Conservation (phyloP, 2,797 vertebrate species). For the Sternotherus odoratus region DNA sequence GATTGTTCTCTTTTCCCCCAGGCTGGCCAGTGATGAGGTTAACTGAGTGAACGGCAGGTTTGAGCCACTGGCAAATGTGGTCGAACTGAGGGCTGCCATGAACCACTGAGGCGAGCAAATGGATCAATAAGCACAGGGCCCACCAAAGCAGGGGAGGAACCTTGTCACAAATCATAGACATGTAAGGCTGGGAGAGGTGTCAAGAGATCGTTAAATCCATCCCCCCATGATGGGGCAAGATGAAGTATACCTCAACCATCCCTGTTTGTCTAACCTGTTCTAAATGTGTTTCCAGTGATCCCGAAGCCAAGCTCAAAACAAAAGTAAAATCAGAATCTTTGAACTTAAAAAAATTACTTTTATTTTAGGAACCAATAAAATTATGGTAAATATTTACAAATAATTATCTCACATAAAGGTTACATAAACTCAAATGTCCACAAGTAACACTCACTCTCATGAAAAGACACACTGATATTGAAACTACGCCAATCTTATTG, state of each 20-base stretch:
- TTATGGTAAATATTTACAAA: slow-evolving; percentile 99
- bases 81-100: too few species aligned
- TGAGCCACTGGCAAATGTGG: too few species aligned
- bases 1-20: too few species aligned
- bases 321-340: slow-evolving; percentile 68
- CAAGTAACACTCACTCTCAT: slow-evolving; percentile 98
- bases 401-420: slow-evolving; percentile 99
- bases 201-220: too few species aligned
- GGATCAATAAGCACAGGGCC: too few species aligned
- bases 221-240: too few species aligned
- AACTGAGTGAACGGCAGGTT: too few species aligned
- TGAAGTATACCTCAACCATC: neutral
- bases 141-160: too few species aligned
- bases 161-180: too few species aligned
- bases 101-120: too few species aligned
- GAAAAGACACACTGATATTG: slow-evolving; percentile 94
- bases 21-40: too few species aligned
- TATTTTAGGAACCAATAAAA: slow-evolving; percentile 99
- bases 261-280: neutral
- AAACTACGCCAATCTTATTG: slow-evolving; percentile 90
- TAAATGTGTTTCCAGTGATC: neutral
- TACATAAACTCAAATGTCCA: slow-evolving; percentile 98
- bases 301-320: neutral
- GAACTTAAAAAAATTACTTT: slow-evolving; percentile 99
- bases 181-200: too few species aligned